Evolutionary conservation across 1,140 invertebrate genomes (phyloP).

Genomic region (Penaeus chinensis): DNA sequence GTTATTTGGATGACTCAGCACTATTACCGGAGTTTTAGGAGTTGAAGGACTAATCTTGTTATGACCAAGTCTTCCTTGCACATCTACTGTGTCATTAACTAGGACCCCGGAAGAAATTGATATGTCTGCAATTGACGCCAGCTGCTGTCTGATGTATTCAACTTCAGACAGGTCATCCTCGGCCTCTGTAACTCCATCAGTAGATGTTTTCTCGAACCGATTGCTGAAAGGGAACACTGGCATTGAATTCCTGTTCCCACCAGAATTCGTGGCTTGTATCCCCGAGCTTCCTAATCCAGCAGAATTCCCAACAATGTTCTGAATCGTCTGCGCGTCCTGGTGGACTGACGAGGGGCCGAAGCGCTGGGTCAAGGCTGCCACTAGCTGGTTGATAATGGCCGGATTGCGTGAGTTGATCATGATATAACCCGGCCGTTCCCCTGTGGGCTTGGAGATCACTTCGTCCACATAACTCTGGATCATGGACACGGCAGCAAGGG

Average conservation of each 20-base stretch:
- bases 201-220: not conserved
- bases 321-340: not conserved
- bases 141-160: conserved; percentile 21
- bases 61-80: too few relatives aligned
- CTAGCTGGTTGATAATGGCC: conserved; percentile 14
- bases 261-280: not conserved
- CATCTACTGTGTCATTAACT: conserved; percentile 16
- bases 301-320: not conserved
- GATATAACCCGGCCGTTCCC: conserved; percentile 24
- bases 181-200: too few relatives aligned
- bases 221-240: conserved; percentile 18
- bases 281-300: too few relatives aligned
- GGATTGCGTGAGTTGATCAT: conserved; percentile 33
- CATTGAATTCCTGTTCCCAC: not conserved
- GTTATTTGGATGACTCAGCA: too few relatives aligned
- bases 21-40: not conserved
- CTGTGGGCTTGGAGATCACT: conserved; percentile 14
- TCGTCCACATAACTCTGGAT: conserved; percentile 34
- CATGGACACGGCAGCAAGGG: conserved; percentile 3
- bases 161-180: not conserved
- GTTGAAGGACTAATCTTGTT: not conserved
- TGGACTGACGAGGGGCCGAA: conserved; percentile 29
- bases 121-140: conserved; percentile 31
- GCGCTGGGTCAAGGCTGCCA: conserved; percentile 18
- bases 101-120: conserved; percentile 20